Percentiles rank a stretch among this genome's conserved stretches.
Evolutionary conservation across 2,888 invertebrate genomes (phyloP).

Genomic region (Meandrusa payeni): DNA sequence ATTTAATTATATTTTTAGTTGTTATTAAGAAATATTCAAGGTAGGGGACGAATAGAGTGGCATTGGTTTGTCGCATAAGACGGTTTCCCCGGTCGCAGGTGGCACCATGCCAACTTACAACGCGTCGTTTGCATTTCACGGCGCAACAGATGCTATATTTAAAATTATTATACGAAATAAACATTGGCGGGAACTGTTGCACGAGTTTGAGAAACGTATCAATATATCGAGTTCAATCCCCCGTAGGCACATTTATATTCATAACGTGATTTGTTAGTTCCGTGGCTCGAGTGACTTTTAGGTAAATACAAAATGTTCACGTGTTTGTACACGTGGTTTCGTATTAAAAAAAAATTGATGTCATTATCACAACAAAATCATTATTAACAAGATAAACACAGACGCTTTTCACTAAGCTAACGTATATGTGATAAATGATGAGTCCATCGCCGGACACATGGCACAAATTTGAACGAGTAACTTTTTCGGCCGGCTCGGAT

Average conservation of each 20-base stretch:
- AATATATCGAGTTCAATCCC: constrained; percentile 12
- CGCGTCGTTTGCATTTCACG: constrained; percentile 31
- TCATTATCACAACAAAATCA: no score
- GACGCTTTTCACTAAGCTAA: no score
- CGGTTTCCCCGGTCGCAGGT: constrained; percentile 46
- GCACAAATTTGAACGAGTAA: no score
- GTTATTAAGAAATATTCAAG: constrained; percentile 27
- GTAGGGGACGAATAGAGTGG: constrained; percentile 41
- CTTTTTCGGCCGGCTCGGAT: no score
- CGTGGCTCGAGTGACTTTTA: no score
- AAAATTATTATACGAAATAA: constrained; percentile 9
- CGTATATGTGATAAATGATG: no score
- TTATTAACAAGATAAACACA: no score
- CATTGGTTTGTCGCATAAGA: constrained; percentile 41
- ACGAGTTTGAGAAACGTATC: not conserved
- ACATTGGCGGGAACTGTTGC: not conserved
- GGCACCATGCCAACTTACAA: constrained; percentile 43
- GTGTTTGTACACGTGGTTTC: no score
- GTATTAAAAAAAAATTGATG: no score
- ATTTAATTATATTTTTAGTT: constrained; percentile 29
- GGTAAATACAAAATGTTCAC: no score
- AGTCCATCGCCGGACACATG: no score
- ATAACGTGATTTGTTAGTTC: constrained; percentile 5
- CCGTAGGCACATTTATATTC: not conserved
- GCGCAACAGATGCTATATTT: constrained; percentile 8